phyloP scores from a whole-genome alignment of 2,888 invertebrate genomes.

The Andrena fulva region DNA sequence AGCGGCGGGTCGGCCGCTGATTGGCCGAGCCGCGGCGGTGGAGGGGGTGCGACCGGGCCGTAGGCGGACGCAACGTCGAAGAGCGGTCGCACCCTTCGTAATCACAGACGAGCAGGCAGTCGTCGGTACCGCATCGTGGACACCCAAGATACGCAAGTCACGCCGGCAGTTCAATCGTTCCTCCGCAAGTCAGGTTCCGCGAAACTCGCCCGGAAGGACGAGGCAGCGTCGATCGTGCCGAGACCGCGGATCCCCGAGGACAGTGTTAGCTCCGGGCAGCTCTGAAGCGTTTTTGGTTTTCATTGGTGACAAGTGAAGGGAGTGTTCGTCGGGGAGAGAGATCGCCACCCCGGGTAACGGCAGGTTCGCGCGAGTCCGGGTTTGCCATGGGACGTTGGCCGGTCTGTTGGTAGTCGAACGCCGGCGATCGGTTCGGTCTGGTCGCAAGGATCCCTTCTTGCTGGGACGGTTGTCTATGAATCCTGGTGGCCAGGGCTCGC shows the following conservation, averaged over 20 bases:
- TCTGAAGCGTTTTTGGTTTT: background rate
- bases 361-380: background rate
- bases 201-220: background rate
- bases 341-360: background rate
- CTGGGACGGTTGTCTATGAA: background rate
- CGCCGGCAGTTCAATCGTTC: background rate
- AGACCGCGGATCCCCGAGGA: background rate
- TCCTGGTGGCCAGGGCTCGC: background rate
- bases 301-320: background rate
- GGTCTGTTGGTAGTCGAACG: background rate
- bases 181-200: background rate
- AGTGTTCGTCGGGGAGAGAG: background rate
- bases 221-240: background rate
- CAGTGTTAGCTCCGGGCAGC: background rate
- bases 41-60: constrained; percentile 44
- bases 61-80: constrained; percentile 70
- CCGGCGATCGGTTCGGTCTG: background rate
- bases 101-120: constrained; percentile 69
- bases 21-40: constrained; percentile 26
- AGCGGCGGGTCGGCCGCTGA: constrained; percentile 22
- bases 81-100: constrained; percentile 55
- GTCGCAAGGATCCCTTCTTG: background rate
- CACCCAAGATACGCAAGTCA: constrained; percentile 4
- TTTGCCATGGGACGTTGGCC: background rate
- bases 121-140: constrained; percentile 70